These are phyloP conservation scores for Empis stercorea DNA, from an alignment of 2,888 invertebrate genomes.

Conservation along the genomic window DNA sequence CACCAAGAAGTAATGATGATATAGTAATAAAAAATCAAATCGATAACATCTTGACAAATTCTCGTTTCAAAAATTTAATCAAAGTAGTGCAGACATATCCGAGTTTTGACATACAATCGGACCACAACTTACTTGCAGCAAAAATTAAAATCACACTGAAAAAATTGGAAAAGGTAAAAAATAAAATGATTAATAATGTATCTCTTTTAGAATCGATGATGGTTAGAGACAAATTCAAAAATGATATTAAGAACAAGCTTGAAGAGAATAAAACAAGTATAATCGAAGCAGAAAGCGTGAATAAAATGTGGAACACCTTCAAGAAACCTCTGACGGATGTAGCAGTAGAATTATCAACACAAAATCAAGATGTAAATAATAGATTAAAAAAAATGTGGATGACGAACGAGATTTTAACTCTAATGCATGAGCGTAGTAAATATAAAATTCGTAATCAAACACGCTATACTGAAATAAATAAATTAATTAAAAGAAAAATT, in stretches of 20 bases:
- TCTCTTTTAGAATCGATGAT: background rate
- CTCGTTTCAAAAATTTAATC: background rate
- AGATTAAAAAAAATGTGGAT: background rate
- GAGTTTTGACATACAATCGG: background rate
- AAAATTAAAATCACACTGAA: background rate
- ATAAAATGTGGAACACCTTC: background rate
- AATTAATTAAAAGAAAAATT: background rate
- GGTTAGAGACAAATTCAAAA: background rate
- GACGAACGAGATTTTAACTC: background rate
- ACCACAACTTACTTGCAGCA: background rate
- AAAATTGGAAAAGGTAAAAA: background rate
- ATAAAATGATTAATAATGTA: background rate
- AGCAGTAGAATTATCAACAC: background rate
- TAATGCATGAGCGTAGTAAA: background rate
- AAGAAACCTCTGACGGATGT: background rate
- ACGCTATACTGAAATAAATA: background rate
- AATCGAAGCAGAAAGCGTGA: background rate
- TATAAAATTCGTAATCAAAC: background rate
- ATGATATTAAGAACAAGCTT: background rate
- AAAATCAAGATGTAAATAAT: background rate
- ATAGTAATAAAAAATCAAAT: conserved; percentile 3
- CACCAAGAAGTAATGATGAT: background rate
- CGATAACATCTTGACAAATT: background rate
- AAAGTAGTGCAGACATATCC: background rate
- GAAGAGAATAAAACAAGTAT: background rate